Percentiles rank a stretch among this genome's conserved stretches.
Evolutionary conservation across 2,888 invertebrate species (phyloP).

Genomic region (Ophion ellenae): DNA sequence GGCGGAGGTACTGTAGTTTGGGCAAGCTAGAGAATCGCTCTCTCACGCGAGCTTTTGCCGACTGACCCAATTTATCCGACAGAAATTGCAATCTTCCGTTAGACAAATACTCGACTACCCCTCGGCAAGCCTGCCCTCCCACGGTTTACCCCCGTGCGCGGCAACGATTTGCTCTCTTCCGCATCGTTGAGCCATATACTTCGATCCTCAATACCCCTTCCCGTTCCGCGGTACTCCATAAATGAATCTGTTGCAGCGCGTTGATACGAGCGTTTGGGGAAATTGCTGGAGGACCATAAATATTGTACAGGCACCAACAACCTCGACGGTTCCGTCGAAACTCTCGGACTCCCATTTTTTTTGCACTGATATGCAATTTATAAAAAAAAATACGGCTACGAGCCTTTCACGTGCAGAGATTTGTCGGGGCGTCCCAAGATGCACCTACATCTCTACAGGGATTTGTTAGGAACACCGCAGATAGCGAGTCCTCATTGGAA

Average conservation of each 20-base stretch:
- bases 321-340: background rate
- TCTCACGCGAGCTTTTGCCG: conserved; percentile 57
- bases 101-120: conserved; percentile 47
- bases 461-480: too few species aligned
- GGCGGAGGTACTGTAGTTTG: conserved; percentile 6
- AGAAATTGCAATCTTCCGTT: conserved; percentile 63
- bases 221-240: background rate
- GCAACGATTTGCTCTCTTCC: conserved; percentile 23
- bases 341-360: background rate
- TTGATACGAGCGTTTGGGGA: conserved; percentile 12
- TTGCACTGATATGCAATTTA: background rate
- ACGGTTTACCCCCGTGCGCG: background rate
- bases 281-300: conserved; percentile 24
- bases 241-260: conserved; percentile 27
- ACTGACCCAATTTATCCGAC: conserved; percentile 64
- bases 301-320: background rate
- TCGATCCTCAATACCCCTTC: background rate
- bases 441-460: too few species aligned
- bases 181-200: conserved; percentile 8
- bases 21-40: conserved; percentile 28
- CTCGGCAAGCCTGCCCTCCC: background rate
- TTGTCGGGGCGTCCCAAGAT: too few species aligned
- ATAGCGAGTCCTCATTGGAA: too few species aligned
- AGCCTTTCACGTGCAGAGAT: too few species aligned
- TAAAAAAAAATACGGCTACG: too few species aligned